Conservation (phyloP, 2,797 vertebrate genomes). For the Halcyon badia region DNA sequence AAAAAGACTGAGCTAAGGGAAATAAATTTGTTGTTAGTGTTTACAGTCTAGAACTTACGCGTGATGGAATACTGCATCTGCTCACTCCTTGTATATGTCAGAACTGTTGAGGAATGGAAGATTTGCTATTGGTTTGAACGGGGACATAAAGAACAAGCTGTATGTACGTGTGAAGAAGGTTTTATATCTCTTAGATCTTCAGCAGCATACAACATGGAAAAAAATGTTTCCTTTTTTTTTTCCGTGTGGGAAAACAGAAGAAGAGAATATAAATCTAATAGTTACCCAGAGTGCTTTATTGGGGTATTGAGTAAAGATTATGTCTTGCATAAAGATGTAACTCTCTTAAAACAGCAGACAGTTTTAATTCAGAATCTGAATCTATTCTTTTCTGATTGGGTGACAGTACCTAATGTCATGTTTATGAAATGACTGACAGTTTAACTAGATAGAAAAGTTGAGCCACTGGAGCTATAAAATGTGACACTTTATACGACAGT, state of each 20-base stretch:
- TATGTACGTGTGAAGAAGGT: neutral
- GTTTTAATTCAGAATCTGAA: neutral
- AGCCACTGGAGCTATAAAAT: neutral
- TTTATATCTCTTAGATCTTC: neutral
- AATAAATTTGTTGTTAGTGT: neutral
- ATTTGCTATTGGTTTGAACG: neutral
- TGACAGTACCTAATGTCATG: neutral
- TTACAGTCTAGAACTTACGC: neutral
- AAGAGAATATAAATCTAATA: neutral
- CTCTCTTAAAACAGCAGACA: neutral
- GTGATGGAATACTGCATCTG: neutral
- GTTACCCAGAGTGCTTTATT: neutral
- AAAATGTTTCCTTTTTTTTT: neutral
- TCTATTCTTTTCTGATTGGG: neutral
- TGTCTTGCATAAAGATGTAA: neutral
- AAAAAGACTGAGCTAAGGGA: neutral
- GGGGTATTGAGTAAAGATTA: neutral
- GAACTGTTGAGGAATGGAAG: neutral
- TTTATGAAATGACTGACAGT: slow-evolving; percentile 11
- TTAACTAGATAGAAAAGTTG: neutral
- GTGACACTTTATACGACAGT: neutral
- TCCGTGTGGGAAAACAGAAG: neutral
- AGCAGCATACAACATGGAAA: neutral
- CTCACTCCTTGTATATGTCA: neutral
- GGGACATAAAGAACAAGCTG: neutral